Base-by-base conservation (phyloP, 1,140 invertebrate genomes). In the Euborellia annulipes region DNA sequence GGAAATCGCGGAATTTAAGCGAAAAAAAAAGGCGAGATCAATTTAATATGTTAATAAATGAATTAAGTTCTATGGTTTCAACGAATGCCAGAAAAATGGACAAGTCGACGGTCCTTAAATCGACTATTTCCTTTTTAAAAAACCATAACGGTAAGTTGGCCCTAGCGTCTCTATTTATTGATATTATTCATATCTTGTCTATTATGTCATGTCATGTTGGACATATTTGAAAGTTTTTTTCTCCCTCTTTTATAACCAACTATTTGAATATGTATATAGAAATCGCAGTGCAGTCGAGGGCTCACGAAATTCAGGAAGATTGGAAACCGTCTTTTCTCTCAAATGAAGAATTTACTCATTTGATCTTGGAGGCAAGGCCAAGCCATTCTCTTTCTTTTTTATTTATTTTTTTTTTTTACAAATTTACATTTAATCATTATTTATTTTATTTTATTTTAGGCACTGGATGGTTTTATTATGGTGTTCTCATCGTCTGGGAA, bases 281-380 rank as follows among this genome's bases (percentile, higher is more conserved):
- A 71, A 72, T 85, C 48, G 76, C 84, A 37, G 75, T 83, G 3
- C 73, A 80, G 55, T 88, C 87, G 2, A 75, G 84, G 60, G 78
- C 75, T 16, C 79, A 91, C 60, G 88, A 92, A 66, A 87, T 92
- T 41, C 81, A 88, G 62, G 86, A 91, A 67, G 81, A 92, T 60
- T 94, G 88, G 89, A 94, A 94, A 64, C 91, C 91, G 13, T 76
- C 85, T 17, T 94, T 94, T 66, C 63, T 96, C 20, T 87, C 87
- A 2, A 92, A 94, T 61, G 89, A 94, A 67, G 90, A 96, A 67
- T 96, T 94, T 58, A 89, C 85, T 36, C 87, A 93, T 66, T 67
- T 93, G 36, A 84, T 90, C 57, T 64, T 94, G 48, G 89, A 93
- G 67, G 76, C 78, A 65, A 52, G 52, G 41, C 36, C 17, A 27